Evolutionary conservation across 2,888 invertebrate species (phyloP).

Genomic region (Agonopterix heracliana): DNA sequence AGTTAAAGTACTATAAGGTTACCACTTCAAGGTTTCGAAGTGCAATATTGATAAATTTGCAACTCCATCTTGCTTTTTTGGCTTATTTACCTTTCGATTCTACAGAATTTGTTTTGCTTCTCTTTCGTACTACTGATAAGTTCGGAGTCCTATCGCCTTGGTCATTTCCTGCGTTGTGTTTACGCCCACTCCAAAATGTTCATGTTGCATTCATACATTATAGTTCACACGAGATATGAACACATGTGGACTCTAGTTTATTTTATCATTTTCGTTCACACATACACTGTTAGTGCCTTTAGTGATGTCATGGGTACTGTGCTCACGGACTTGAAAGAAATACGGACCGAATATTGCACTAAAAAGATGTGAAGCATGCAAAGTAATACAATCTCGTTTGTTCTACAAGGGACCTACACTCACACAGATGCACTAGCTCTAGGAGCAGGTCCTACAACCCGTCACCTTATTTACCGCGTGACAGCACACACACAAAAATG

Average conservation of each 20-base stretch:
- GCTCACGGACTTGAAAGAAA: no score
- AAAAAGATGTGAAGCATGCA: no score
- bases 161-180: constrained; percentile 11
- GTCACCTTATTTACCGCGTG: no score
- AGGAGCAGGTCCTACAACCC: no score
- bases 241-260: background rate
- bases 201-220: background rate
- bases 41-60: constrained; percentile 1
- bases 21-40: background rate
- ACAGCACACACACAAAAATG: no score
- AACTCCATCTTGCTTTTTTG: constrained; percentile 27
- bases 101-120: constrained; percentile 7
- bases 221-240: background rate
- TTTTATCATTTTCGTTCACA: no score
- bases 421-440: no score
- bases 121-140: constrained; percentile 1
- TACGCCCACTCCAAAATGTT: background rate
- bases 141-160: constrained; percentile 7
- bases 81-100: constrained; percentile 22
- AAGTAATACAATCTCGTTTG: no score
- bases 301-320: no score
- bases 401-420: no score
- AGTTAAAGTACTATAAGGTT: background rate
- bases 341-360: no score
- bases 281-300: no score